These are phyloP conservation scores for Octodon degus DNA, from an alignment of 2,113 vertebrate species.

Conservation along the genomic window DNA sequence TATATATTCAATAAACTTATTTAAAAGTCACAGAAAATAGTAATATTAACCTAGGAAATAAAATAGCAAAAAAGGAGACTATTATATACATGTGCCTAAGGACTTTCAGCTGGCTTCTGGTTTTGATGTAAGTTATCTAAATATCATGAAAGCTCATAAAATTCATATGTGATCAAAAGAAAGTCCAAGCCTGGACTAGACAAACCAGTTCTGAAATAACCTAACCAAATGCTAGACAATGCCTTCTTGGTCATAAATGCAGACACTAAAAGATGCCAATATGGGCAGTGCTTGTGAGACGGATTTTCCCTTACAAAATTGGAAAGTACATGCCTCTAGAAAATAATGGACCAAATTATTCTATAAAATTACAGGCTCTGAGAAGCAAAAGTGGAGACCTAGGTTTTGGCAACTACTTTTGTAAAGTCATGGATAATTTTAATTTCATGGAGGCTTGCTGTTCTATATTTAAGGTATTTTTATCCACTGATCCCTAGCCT, in stretches of 20 bases:
- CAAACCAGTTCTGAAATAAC: not conserved
- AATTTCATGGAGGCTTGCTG: not conserved
- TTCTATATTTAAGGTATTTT: not conserved
- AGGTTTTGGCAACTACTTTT: not conserved
- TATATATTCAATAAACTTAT: not conserved
- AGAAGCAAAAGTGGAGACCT: not conserved
- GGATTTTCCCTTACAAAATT: not conserved
- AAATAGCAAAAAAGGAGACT: not conserved
- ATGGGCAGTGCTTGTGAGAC: not conserved
- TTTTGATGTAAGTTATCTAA: not conserved
- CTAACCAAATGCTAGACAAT: not conserved
- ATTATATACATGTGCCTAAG: not conserved
- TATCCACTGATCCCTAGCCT: not conserved
- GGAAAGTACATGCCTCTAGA: not conserved
- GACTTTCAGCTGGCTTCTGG: not conserved
- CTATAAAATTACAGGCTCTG: slow-evolving; percentile 34
- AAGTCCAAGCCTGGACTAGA: not conserved
- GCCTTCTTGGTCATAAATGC: not conserved
- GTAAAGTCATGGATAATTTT: not conserved
- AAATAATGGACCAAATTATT: not conserved
- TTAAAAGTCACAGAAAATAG: not conserved
- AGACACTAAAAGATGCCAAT: not conserved
- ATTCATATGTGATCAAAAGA: not conserved
- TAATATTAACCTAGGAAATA: not conserved
- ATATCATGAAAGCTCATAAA: not conserved